Percentiles rank a stretch among this genome's conserved stretches.
phyloP scores from a whole-genome alignment of 2,888 invertebrate species.

The Acanthococcus lagerstroemiae region DNA sequence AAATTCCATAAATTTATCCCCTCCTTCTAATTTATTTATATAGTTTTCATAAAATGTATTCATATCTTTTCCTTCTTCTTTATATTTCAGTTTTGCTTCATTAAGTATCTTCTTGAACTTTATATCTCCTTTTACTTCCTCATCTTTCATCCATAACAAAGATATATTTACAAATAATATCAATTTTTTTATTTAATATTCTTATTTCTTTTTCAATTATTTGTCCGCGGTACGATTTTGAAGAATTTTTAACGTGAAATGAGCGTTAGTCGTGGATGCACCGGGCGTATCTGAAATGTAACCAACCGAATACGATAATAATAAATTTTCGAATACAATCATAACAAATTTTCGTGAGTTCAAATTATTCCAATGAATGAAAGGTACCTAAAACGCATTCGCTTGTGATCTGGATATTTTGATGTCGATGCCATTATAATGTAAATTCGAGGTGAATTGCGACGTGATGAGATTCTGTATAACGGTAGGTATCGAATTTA shows the following conservation, averaged over 20 bases:
- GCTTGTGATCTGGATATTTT: not conserved
- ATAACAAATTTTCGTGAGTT: slow-evolving; percentile 5
- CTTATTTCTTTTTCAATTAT: no score
- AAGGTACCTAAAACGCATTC: slow-evolving; percentile 7
- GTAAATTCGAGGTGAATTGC: not conserved
- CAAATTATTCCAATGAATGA: not conserved
- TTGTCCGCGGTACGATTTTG: no score
- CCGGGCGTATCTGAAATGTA: slow-evolving; percentile 1
- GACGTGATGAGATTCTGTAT: not conserved
- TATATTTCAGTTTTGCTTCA: no score
- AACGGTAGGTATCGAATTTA: not conserved
- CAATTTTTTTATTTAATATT: no score
- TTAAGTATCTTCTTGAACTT: no score
- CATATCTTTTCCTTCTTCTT: no score
- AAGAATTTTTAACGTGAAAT: not conserved
- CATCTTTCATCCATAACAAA: not conserved
- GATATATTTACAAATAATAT: no score
- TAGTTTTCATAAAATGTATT: no score
- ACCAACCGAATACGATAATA: slow-evolving; percentile 4
- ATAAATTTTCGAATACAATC: slow-evolving; percentile 5
- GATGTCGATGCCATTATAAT: not conserved
- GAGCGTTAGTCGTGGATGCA: not conserved
- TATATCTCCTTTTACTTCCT: not conserved
- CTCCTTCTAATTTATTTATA: no score
- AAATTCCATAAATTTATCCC: no score